Evolutionary conservation across 2,888 invertebrate genomes (phyloP), one percentile per base, ranked within the genome.

Genomic region (Rugalucina vietnamica): DNA sequence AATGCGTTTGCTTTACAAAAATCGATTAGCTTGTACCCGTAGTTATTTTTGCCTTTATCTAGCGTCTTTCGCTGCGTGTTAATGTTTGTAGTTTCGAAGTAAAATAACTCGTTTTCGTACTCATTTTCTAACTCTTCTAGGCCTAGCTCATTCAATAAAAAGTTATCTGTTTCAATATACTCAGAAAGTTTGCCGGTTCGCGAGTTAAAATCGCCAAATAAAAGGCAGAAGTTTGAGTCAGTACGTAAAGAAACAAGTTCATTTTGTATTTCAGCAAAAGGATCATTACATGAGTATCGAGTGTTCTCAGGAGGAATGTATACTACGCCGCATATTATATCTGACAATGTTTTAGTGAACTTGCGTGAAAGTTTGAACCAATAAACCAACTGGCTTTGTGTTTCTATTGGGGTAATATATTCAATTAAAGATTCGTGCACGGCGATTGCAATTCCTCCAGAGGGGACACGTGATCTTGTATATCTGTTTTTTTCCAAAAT

Each of bases 271-370:
- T 39, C 37, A 24, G 69, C 70, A 50, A 49, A 78, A 29, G 71
- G 57, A 24, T 78, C 78, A 18, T 36, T 43, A 18, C 24, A 54
- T 50, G 36, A 78, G 72, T 71, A 78, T 32, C n/a, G 78, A 78
- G 24, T 78, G 78, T 8, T 71, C 18, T n/a, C n/a, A n/a, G 72
- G 78, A 14, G 57, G 78, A 27, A 72, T 29, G 57, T 78, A 78
- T 5, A 78, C 54, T 12, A 24, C 57, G 49, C 78, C 78, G 72
- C 71, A 72, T 49, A 78, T 24, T 29, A 78, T 71, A 78, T 71
- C 57, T 32, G 60, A 21, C 39, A 76, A 27, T 39, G n/a, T 43
- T 21, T 27, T 60, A 21, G 27, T 43, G 14, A 69, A 32, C n/a
- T 37, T 69, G 12, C 39, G 21, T 69, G 27, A 76, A 57, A 76